Evolutionary conservation across 1,140 invertebrate genomes (phyloP).

Genomic region (Anthonomus grandis): DNA sequence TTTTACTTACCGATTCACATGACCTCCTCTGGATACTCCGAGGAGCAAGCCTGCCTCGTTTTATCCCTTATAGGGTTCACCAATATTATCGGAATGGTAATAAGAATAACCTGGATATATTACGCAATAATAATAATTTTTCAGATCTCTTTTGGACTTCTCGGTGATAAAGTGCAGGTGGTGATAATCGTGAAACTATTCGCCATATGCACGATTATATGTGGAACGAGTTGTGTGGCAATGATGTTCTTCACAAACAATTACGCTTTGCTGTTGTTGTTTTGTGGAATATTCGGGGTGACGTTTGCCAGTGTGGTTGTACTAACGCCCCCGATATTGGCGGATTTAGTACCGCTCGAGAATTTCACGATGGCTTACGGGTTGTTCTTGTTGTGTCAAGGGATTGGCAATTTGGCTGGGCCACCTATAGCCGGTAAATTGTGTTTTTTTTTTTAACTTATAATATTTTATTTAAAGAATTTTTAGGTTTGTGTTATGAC

Average conservation of each 20-base stretch:
- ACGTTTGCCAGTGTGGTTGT: slow-evolving; percentile 85
- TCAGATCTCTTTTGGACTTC: slow-evolving; percentile 79
- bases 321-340: slow-evolving; percentile 82
- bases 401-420: slow-evolving; percentile 61
- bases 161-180: slow-evolving; percentile 85
- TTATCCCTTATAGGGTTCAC: slow-evolving; percentile 83
- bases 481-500: slow-evolving; percentile 49
- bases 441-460: neutral
- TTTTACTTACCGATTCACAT: slow-evolving; percentile 79
- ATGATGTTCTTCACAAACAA: slow-evolving; percentile 66
- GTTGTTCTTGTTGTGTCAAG: slow-evolving; percentile 80
- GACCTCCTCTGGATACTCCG: slow-evolving; percentile 59
- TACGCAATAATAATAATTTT: slow-evolving; percentile 14
- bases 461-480: no score
- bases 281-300: slow-evolving; percentile 71
- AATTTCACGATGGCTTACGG: slow-evolving; percentile 87
- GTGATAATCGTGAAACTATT: slow-evolving; percentile 80
- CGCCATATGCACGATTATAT: slow-evolving; percentile 69
- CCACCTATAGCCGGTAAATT: slow-evolving; percentile 57
- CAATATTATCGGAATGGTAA: slow-evolving; percentile 85
- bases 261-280: slow-evolving; percentile 57
- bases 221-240: slow-evolving; percentile 65
- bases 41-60: slow-evolving; percentile 68
- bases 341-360: slow-evolving; percentile 74
- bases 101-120: neutral